phyloP scores from a whole-genome alignment of 2,888 invertebrate genomes.

The Eucriotettix oculatus region DNA sequence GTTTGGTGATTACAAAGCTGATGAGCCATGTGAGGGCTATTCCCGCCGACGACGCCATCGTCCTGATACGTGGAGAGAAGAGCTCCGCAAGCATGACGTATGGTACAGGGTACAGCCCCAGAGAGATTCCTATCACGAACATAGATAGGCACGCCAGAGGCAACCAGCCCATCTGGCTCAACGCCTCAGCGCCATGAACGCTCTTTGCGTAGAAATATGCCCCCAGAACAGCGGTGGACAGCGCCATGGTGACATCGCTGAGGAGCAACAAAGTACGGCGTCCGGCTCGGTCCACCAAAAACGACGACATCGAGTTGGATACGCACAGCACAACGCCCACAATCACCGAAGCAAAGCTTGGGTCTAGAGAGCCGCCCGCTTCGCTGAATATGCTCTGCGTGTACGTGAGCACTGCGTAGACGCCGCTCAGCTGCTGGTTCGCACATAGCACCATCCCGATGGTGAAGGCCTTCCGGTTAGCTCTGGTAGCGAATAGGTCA shows the following conservation, averaged over 20 bases:
- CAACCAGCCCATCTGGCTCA: slow-evolving; percentile 24
- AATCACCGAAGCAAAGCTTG: not conserved
- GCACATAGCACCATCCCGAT: not conserved
- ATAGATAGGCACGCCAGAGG: slow-evolving; percentile 32
- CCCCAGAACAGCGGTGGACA: not conserved
- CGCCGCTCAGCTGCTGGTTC: slow-evolving; percentile 1
- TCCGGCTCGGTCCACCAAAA: not conserved
- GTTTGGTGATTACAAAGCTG: not conserved
- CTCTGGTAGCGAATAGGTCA: not conserved
- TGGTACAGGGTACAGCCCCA: slow-evolving; percentile 35
- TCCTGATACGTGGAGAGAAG: slow-evolving; percentile 29
- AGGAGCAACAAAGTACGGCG: not conserved
- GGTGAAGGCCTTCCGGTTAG: not conserved
- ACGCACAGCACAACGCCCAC: not conserved
- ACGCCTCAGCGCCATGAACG: slow-evolving; percentile 15
- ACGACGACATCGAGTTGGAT: not conserved
- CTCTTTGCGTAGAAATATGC: slow-evolving; percentile 7
- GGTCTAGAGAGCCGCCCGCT: not conserved
- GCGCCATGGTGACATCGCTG: not conserved
- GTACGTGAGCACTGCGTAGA: not conserved
- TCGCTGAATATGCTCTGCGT: not conserved
- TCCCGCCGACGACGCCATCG: slow-evolving; percentile 24
- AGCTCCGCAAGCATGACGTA: slow-evolving; percentile 34
- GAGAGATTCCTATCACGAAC: slow-evolving; percentile 32
- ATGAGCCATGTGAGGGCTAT: slow-evolving; percentile 17